Percentiles rank a stretch among this genome's conserved stretches.
Evolutionary conservation across 2,888 invertebrate genomes (phyloP).

Genomic region (Drosophila diplacantha): DNA sequence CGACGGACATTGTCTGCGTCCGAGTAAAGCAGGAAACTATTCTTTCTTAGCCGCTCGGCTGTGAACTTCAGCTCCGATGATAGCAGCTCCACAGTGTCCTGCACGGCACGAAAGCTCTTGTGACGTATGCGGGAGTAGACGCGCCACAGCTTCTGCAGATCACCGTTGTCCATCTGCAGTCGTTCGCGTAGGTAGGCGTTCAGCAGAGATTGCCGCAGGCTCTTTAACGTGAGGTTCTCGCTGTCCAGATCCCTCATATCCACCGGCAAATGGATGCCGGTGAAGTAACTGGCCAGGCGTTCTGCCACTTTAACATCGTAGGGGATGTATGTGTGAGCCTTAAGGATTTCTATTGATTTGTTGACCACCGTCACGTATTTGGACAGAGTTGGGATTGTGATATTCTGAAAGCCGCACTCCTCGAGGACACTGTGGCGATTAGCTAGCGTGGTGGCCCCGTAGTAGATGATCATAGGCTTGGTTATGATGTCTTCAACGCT

Average conservation of each 20-base stretch:
- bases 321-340: conserved; percentile 76
- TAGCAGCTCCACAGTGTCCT: conserved; percentile 80
- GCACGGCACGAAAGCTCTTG: conserved; percentile 79
- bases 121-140: conserved; percentile 75
- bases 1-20: conserved; percentile 81
- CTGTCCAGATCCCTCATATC: conserved; percentile 32
- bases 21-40: conserved; percentile 81
- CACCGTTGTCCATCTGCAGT: conserved; percentile 75
- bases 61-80: conserved; percentile 80
- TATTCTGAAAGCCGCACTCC: conserved; percentile 81
- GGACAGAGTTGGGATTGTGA: conserved; percentile 76
- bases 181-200: conserved; percentile 76
- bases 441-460: conserved; percentile 80
- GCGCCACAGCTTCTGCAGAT: conserved; percentile 75
- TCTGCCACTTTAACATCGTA: conserved; percentile 75
- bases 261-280: conserved; percentile 48
- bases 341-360: conserved; percentile 75
- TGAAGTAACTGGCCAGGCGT: conserved; percentile 70
- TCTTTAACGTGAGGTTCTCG: conserved; percentile 66
- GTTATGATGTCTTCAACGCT: conserved; percentile 79
- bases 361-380: conserved; percentile 75
- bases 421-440: conserved; percentile 81
- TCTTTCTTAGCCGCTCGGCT: conserved; percentile 79
- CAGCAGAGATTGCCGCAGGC: conserved; percentile 71
- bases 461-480: conserved; percentile 80